Evolutionary conservation across 1,140 invertebrate genomes (phyloP).

Genomic region (Pachyrhynchus sulphureomaculatus): DNA sequence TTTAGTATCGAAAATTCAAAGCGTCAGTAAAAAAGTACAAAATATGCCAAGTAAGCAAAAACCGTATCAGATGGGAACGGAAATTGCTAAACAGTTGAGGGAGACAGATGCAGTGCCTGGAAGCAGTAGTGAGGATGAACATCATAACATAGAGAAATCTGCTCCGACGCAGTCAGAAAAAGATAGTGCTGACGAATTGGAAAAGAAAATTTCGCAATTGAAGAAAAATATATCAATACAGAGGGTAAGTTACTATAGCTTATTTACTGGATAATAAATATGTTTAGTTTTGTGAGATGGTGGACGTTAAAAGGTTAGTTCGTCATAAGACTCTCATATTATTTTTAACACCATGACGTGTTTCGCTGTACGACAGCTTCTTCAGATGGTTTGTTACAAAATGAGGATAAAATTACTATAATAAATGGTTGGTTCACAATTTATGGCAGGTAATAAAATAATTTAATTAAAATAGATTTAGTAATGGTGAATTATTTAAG

Average conservation of each 20-base stretch:
- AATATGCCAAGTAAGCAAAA: conserved; percentile 43
- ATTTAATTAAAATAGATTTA: no score
- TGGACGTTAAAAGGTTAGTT: no score
- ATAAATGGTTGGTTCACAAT: no score
- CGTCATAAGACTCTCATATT: no score
- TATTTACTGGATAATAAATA: no score
- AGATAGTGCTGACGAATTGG: conserved; percentile 32
- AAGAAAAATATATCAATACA: conserved; percentile 44
- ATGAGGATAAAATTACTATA: no score
- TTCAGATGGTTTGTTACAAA: no score
- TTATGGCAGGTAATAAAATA: no score
- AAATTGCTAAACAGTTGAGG: conserved; percentile 22
- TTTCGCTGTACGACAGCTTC: no score
- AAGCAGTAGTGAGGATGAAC: conserved; percentile 35
- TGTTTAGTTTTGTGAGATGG: no score
- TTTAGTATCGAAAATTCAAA: conserved; percentile 41
- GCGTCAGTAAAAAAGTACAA: conserved; percentile 36
- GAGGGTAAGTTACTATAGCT: conserved; percentile 31
- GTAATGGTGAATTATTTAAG: no score
- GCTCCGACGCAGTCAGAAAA: background rate
- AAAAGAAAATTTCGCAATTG: conserved; percentile 37
- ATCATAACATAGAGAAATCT: background rate
- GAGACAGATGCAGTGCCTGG: conserved; percentile 5
- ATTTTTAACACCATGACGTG: no score
- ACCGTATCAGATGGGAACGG: conserved; percentile 51